Evolutionary conservation across 2,888 invertebrate genomes (phyloP), one percentile per base, ranked within the genome.

Genomic region (Limenitis camilla): DNA sequence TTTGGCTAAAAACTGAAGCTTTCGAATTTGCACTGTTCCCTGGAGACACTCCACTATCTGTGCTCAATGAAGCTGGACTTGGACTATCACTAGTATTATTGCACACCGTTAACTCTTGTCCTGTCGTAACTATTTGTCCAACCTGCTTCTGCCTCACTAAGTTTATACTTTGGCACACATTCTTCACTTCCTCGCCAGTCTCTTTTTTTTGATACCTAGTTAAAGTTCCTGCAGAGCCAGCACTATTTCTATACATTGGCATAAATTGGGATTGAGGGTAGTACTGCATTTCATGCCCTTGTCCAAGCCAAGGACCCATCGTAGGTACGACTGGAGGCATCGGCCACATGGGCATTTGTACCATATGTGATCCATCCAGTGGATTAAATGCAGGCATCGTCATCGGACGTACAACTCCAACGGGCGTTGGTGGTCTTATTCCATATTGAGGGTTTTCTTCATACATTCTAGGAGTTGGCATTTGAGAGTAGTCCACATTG

Each of bases 131-230:
- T 45, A 88, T 88, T 68, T 88, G 88, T 53, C 88, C 88, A 40
- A 88, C 75, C 57, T 86, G 85, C 74, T 88, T 88, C 64, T 87
- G 87, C 59, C 88, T 79, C 63, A 87, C 85, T 72, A 88, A 75
- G 67, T 84, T 88, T 71, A 88, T 81, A 70, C 84, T 88, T 84
- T 88, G 88, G 86, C 87, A 87, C 83, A 83, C 71, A 61, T 78
- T 78, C 63, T 81, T 86, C 53, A 73, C 71, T 56, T 81, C 80
- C 56, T 69, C 66, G 31, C 81, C 81, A 51, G 65, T 65, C 2
- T 83, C 83, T 61, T 79, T 82, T 66, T 83, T 88, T 39, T 77
- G 82, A 61, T 86, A 88, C 61, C 87, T 72, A 32, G 83, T 88
- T 59, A 86, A 63, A 1, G 83, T 88, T 0, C 88, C 88, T 4